phyloP scores from a whole-genome alignment of 2,888 invertebrate species.

The Plagodis dolabraria region DNA sequence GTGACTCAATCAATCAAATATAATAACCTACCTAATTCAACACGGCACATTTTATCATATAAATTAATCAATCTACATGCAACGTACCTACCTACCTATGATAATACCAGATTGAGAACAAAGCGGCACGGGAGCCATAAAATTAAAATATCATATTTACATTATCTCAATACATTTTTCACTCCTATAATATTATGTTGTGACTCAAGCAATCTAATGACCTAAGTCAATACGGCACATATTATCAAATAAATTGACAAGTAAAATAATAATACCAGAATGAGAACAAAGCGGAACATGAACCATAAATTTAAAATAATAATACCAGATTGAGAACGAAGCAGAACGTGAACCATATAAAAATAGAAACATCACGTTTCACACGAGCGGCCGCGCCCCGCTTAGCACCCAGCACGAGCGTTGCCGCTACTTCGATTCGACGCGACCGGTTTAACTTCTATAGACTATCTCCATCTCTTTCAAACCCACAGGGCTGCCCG shows the following conservation, averaged over 20 bases:
- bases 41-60: background rate
- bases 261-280: no score
- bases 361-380: background rate
- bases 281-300: no score
- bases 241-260: no score
- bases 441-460: background rate
- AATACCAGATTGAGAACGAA: background rate
- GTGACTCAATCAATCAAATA: background rate
- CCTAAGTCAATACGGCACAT: no score
- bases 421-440: background rate
- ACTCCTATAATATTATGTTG: background rate
- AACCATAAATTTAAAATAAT: background rate
- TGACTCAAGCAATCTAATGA: no score
- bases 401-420: background rate
- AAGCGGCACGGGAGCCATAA: background rate
- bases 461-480: background rate
- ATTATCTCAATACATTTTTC: no score
- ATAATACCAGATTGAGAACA: background rate
- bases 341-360: background rate
- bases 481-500: background rate
- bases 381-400: no score
- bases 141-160: background rate
- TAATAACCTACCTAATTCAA: background rate
- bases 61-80: background rate
- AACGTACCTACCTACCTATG: no score